These are phyloP conservation scores for Cylindroiulus punctatus DNA, from an alignment of 2,888 invertebrate species.

Conservation along the genomic window DNA sequence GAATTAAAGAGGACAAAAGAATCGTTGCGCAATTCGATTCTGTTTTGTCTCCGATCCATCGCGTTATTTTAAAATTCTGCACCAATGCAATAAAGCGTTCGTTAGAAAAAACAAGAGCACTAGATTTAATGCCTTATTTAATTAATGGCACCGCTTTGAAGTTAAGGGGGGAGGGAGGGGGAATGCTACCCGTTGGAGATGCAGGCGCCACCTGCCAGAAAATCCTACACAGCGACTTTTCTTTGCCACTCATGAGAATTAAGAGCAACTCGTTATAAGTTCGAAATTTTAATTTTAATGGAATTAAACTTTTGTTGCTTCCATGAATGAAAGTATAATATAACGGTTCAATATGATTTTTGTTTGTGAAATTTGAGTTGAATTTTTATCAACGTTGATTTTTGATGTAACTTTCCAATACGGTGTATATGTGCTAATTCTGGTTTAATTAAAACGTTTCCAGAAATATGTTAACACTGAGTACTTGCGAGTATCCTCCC, in stretches of 20 bases:
- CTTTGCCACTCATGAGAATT: too few relatives aligned
- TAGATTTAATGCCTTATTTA: slow-evolving; percentile 38
- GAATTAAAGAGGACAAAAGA: slow-evolving; percentile 42
- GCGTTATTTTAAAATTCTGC: slow-evolving; percentile 34
- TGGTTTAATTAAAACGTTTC: too few relatives aligned
- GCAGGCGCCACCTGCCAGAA: not conserved
- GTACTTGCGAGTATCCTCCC: too few relatives aligned
- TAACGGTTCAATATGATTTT: too few relatives aligned
- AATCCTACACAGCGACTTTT: not conserved
- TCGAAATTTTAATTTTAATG: not conserved
- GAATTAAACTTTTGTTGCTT: not conserved
- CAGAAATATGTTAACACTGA: too few relatives aligned
- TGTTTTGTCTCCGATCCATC: slow-evolving; percentile 29
- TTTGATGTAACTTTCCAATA: too few relatives aligned
- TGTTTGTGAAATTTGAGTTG: too few relatives aligned
- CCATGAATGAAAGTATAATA: too few relatives aligned
- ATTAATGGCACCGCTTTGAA: slow-evolving; percentile 42
- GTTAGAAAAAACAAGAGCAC: not conserved
- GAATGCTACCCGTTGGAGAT: not conserved
- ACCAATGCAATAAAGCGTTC: slow-evolving; percentile 33
- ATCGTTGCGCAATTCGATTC: slow-evolving; percentile 37
- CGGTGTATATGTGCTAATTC: too few relatives aligned
- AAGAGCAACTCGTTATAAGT: too few relatives aligned
- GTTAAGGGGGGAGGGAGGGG: slow-evolving; percentile 31
- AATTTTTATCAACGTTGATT: too few relatives aligned